phyloP scores from a whole-genome alignment of 1,140 invertebrate species.

The Acyrthosiphon pisum region DNA sequence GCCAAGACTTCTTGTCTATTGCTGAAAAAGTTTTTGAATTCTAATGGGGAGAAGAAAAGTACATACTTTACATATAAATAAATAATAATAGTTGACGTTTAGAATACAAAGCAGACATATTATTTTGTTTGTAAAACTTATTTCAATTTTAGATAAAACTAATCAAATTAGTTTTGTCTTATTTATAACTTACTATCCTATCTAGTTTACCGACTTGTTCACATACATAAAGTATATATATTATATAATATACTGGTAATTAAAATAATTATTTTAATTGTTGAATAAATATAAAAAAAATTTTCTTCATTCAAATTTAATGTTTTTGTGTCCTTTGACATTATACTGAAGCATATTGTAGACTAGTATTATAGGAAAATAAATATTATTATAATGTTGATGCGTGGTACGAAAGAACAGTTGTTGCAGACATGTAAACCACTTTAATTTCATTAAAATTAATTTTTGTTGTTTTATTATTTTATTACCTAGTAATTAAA shows the following conservation, averaged over 20 bases:
- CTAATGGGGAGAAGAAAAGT: neutral
- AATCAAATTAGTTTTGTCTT: constrained; percentile 17
- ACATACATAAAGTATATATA: neutral
- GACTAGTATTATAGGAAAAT: no score
- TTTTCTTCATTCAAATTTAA: no score
- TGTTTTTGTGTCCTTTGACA: neutral
- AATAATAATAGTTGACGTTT: constrained; percentile 8
- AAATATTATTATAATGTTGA: neutral
- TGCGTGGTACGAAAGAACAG: neutral
- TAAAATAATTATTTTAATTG: neutral
- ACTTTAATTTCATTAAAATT: neutral
- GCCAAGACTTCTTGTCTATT: neutral
- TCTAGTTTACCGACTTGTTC: neutral
- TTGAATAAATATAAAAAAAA: neutral
- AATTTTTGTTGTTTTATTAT: neutral
- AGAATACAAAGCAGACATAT: neutral
- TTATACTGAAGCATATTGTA: neutral
- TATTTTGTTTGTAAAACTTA: constrained; percentile 3
- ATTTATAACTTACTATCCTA: neutral
- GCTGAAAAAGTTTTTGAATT: neutral
- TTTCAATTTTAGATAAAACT: neutral
- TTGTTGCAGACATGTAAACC: neutral
- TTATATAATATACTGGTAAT: no score
- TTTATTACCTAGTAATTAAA: neutral
- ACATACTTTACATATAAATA: constrained; percentile 7